phyloP scores from a whole-genome alignment of 2,113 vertebrate genomes.

The Melospiza georgiana region DNA sequence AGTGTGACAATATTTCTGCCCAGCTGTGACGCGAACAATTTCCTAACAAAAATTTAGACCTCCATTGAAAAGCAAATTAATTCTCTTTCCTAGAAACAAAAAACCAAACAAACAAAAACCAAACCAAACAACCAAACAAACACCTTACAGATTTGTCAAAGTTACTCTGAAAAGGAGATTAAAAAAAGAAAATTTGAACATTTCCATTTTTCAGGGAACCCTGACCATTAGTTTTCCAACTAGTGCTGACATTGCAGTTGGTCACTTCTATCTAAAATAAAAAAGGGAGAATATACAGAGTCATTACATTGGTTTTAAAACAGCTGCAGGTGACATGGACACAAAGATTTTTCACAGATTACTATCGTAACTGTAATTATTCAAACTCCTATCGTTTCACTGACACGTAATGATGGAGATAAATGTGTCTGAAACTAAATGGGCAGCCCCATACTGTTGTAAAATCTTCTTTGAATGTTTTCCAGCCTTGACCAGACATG shows the following conservation, averaged over 20 bases:
- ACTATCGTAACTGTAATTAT: not conserved
- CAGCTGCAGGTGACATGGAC: not conserved
- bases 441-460: not conserved
- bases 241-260: not conserved
- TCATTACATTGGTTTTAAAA: not conserved
- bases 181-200: not conserved
- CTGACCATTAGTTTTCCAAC: not conserved
- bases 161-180: not conserved
- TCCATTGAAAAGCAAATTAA: not conserved
- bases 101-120: not conserved
- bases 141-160: not conserved
- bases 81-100: not conserved
- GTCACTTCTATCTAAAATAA: not conserved
- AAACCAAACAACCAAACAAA: fast-evolving
- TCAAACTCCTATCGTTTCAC: not conserved
- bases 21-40: not conserved
- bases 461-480: not conserved
- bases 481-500: not conserved
- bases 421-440: not conserved
- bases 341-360: not conserved
- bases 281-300: not conserved
- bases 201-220: not conserved
- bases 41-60: not conserved
- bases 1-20: not conserved
- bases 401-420: not conserved